Evolutionary conservation across 2,113 vertebrate species (phyloP).

Genomic region (Synodontis membranacea): DNA sequence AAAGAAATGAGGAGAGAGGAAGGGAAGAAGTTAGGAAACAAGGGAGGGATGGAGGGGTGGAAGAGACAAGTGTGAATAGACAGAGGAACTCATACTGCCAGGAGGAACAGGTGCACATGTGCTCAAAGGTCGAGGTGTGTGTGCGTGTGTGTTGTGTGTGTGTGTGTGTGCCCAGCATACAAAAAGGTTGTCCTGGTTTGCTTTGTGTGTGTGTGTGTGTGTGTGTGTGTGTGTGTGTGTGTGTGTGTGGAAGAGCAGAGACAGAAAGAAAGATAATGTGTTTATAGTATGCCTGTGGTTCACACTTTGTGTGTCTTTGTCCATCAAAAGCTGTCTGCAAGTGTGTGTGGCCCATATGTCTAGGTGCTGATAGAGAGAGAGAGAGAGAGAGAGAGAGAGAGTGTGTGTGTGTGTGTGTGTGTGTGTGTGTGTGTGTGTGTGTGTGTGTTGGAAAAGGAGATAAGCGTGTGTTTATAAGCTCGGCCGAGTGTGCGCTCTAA

Average conservation of each 20-base stretch:
- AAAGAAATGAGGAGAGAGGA: background rate
- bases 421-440: constrained; percentile 89
- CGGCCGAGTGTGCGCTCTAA: constrained; percentile 96
- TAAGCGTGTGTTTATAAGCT: constrained; percentile 99
- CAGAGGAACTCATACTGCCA: constrained; percentile 21
- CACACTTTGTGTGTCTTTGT: constrained; percentile 67
- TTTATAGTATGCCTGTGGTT: constrained; percentile 43
- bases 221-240: constrained; percentile 19
- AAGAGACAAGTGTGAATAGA: constrained; percentile 32
- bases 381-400: constrained; percentile 37
- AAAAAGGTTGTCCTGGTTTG: constrained; percentile 13
- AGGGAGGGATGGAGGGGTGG: background rate
- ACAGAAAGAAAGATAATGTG: constrained; percentile 26
- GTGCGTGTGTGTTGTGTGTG: constrained; percentile 24
- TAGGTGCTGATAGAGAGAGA: constrained; percentile 85
- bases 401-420: constrained; percentile 70
- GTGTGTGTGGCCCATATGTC: constrained; percentile 97
- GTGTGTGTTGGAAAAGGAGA: constrained; percentile 94
- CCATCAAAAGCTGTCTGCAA: constrained; percentile 88
- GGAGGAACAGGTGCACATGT: constrained; percentile 44
- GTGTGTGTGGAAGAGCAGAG: background rate
- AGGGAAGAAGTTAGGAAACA: background rate
- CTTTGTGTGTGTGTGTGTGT: background rate
- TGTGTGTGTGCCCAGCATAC: constrained; percentile 18
- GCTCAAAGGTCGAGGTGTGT: constrained; percentile 40